Percentiles rank a stretch among this genome's conserved stretches.
Conservation (phyloP, 1,140 invertebrate genomes). For the Papilio dardanus region DNA sequence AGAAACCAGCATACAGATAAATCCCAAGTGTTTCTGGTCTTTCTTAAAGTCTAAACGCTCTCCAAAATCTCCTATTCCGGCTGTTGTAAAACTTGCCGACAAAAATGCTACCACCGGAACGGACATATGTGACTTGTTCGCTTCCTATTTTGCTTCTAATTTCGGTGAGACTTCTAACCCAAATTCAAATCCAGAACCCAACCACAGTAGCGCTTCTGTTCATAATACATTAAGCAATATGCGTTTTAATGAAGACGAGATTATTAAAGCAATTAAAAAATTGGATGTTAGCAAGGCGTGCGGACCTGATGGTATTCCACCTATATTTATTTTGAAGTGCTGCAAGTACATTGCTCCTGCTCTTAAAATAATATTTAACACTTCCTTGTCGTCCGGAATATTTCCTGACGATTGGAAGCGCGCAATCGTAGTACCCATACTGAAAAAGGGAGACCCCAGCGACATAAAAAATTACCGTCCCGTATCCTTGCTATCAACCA, state of each 20-base stretch:
- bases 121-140: conserved; percentile 46
- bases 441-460: neutral
- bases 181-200: neutral
- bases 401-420: neutral
- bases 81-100: conserved; percentile 36
- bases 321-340: neutral
- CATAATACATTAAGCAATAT: neutral
- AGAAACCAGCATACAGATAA: conserved; percentile 29
- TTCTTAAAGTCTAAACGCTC: conserved; percentile 39
- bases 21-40: conserved; percentile 46
- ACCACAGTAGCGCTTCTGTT: neutral
- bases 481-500: neutral
- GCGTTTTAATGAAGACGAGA: neutral
- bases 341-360: neutral
- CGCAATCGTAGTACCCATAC: neutral
- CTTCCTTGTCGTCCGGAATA: too few species aligned
- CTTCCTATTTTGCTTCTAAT: conserved; percentile 10
- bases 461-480: neutral
- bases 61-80: conserved; percentile 30
- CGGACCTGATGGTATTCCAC: neutral
- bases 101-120: conserved; percentile 34
- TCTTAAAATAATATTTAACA: neutral
- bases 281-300: neutral
- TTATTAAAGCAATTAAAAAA: neutral
- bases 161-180: neutral